Conservation (phyloP, 2,113 vertebrate genomes). For the Hippocampus comes region DNA sequence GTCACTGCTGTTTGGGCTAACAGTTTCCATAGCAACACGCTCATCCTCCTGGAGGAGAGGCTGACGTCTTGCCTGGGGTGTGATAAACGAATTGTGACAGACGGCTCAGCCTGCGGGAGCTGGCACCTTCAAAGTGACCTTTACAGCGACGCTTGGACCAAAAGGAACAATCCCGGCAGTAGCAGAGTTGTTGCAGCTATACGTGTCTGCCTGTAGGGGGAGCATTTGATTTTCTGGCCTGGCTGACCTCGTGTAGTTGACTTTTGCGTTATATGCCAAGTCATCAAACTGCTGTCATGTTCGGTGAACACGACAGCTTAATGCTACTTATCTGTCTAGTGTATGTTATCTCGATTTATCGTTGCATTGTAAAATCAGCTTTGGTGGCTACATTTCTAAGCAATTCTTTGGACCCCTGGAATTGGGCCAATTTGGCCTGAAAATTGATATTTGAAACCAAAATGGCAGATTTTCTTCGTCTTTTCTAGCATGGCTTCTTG, state of each 20-base stretch:
- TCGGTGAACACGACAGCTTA: too few species aligned
- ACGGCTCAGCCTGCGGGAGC: background rate
- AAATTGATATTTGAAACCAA: too few species aligned
- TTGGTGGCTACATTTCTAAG: too few species aligned
- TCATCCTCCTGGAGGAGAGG: slow-evolving; percentile 15
- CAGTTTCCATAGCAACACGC: background rate
- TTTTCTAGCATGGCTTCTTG: too few species aligned
- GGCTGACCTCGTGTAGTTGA: background rate
- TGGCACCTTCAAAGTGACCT: background rate
- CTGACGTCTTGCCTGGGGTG: slow-evolving; percentile 3
- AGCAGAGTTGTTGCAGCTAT: background rate
- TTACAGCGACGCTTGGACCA: background rate
- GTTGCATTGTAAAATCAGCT: too few species aligned
- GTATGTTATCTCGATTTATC: too few species aligned
- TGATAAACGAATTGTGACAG: background rate
- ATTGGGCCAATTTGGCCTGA: too few species aligned
- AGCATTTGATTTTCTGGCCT: background rate
- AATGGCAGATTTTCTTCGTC: too few species aligned
- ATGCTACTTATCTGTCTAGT: too few species aligned
- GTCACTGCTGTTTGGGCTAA: slow-evolving; percentile 2
- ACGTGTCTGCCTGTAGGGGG: background rate
- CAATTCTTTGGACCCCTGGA: too few species aligned
- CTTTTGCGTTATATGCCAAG: background rate
- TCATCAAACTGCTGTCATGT: background rate
- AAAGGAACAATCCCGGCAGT: background rate